phyloP scores from a whole-genome alignment of 2,113 vertebrate genomes.

The Regulus satrapa region DNA sequence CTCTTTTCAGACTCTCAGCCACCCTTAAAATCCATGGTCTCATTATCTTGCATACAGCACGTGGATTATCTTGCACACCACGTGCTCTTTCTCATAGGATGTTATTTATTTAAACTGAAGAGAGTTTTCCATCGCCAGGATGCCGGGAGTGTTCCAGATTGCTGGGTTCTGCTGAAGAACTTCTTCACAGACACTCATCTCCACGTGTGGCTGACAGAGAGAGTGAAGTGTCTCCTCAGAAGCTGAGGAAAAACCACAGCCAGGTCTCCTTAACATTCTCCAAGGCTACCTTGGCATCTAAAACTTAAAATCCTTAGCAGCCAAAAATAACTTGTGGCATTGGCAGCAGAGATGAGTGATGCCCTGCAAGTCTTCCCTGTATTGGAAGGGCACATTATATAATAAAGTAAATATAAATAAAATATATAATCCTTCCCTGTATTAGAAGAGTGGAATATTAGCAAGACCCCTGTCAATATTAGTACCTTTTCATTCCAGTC shows the following conservation, averaged over 20 bases:
- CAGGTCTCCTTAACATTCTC: background rate
- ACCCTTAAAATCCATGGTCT: background rate
- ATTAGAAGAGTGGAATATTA: background rate
- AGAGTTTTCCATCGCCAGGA: background rate
- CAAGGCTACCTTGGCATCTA: background rate
- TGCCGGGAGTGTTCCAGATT: background rate
- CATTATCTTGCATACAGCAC: background rate
- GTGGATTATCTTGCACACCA: background rate
- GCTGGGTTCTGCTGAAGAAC: background rate
- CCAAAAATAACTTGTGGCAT: background rate
- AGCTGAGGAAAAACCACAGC: background rate
- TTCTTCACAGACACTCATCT: background rate
- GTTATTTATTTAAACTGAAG: background rate
- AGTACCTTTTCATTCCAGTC: background rate
- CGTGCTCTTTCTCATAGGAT: background rate
- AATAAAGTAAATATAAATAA: no score
- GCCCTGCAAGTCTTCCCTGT: background rate
- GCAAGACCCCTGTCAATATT: background rate
- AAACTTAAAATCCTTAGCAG: background rate
- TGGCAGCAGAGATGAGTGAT: background rate
- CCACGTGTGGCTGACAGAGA: background rate
- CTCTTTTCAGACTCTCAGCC: background rate
- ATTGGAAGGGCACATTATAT: background rate
- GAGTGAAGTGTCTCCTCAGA: background rate
- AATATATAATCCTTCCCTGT: no score